phyloP scores from a whole-genome alignment of 92 coral and sea anemone species.

The Chrysogorgia sp. region DNA sequence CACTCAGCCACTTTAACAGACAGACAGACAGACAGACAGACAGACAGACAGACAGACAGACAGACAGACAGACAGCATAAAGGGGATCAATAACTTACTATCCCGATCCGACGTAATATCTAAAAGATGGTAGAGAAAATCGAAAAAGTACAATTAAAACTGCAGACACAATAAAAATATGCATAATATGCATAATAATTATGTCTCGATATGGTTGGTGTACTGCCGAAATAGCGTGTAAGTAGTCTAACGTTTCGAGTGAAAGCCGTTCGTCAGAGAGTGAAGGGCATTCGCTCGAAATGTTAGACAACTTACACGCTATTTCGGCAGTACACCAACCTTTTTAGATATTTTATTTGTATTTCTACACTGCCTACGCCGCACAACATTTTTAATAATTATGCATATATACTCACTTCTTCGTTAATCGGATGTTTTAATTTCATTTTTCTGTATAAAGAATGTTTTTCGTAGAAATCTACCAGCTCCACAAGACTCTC shows the following conservation, averaged over 20 bases:
- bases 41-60: not conserved
- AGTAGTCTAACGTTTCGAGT: too few species aligned
- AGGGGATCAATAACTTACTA: conserved; percentile 9
- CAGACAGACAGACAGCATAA: not conserved
- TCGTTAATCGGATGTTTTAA: conserved; percentile 90
- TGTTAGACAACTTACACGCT: too few species aligned
- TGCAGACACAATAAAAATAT: too few species aligned
- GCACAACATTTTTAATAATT: not conserved
- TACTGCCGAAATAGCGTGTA: too few species aligned
- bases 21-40: too few species aligned
- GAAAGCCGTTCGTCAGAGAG: too few species aligned
- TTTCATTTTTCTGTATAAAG: conserved; percentile 97
- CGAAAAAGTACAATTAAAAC: not conserved
- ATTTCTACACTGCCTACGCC: not conserved
- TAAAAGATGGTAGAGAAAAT: conserved; percentile 29
- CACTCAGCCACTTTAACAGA: not conserved
- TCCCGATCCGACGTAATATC: conserved; percentile 41
- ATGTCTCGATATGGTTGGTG: not conserved
- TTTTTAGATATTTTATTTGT: too few species aligned
- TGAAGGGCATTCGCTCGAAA: too few species aligned
- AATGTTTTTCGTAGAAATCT: conserved; percentile 88
- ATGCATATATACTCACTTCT: conserved; percentile 76
- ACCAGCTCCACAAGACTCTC: conserved; percentile 96
- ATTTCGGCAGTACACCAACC: too few species aligned
- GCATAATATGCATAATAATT: not conserved